These are phyloP conservation scores for Myotis planiceps DNA, from an alignment of 2,797 vertebrate genomes.

Conservation along the genomic window DNA sequence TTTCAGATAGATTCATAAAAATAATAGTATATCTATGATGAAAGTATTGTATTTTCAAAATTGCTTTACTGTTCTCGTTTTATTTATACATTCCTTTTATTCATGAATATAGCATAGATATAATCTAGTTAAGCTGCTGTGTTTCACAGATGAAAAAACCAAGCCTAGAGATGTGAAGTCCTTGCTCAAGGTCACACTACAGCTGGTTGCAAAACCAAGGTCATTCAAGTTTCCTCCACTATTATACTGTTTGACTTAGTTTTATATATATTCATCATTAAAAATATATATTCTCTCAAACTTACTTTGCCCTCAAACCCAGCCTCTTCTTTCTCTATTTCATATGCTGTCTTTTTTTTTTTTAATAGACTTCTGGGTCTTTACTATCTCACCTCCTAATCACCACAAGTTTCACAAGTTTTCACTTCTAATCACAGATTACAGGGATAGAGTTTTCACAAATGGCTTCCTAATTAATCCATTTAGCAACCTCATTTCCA, in stretches of 20 bases:
- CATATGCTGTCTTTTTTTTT: not conserved
- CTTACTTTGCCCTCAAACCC: not conserved
- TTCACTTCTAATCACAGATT: not conserved
- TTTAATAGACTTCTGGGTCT: not conserved
- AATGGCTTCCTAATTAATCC: not conserved
- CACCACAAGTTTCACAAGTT: not conserved
- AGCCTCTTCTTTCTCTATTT: not conserved
- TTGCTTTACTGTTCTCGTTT: conserved; percentile 1
- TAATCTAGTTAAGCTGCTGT: not conserved
- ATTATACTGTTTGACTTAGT: not conserved
- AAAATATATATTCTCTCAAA: not conserved
- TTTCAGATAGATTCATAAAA: conserved; percentile 48
- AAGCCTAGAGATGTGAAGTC: not conserved
- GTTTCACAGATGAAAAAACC: conserved; percentile 36
- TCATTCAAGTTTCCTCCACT: not conserved
- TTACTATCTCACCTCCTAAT: not conserved
- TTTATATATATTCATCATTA: not conserved
- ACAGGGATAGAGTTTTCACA: not conserved
- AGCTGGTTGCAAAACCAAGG: not conserved
- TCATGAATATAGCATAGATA: not conserved
- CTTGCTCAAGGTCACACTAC: not conserved
- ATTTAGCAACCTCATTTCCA: not conserved
- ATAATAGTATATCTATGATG: not conserved
- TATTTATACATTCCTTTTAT: not conserved
- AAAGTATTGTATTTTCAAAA: not conserved